A percentile compares a stretch with the other conserved stretches of the same genome.
phyloP scores from a whole-genome alignment of 2,888 invertebrate species.

The Latrodectus hesperus region DNA sequence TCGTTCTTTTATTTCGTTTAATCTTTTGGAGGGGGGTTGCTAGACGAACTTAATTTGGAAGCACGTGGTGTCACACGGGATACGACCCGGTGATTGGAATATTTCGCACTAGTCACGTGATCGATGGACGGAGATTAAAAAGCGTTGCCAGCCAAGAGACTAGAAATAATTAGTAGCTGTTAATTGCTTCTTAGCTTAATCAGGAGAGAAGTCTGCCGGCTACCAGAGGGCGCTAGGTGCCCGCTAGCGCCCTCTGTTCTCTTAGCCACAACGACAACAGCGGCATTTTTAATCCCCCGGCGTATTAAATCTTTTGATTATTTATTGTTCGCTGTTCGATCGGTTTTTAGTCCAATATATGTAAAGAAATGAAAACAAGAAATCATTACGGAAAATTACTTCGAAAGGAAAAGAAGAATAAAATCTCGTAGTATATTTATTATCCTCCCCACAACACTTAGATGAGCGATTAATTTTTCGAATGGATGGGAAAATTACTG shows the following conservation, averaged over 20 bases:
- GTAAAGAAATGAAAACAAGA: conserved; percentile 10
- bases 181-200: conserved; percentile 69
- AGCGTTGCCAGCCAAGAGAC: conserved; percentile 55
- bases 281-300: background rate
- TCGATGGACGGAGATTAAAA: conserved; percentile 65
- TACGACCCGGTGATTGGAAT: conserved; percentile 66
- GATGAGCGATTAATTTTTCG: background rate
- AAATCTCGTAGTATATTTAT: background rate
- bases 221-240: conserved; percentile 25
- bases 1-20: conserved; percentile 45
- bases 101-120: conserved; percentile 60
- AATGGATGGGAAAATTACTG: background rate
- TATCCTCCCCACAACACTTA: background rate
- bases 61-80: conserved; percentile 58
- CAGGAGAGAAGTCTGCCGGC: conserved; percentile 50
- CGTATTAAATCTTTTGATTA: conserved; percentile 37
- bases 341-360: conserved; percentile 29
- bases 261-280: background rate
- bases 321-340: conserved; percentile 25
- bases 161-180: conserved; percentile 68
- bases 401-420: background rate
- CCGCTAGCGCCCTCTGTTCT: background rate
- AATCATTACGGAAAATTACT: conserved; percentile 2
- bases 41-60: conserved; percentile 65
- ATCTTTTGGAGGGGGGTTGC: conserved; percentile 49